phyloP scores from a whole-genome alignment of 2,113 vertebrate genomes.

The Myanophis thanlyinensis region DNA sequence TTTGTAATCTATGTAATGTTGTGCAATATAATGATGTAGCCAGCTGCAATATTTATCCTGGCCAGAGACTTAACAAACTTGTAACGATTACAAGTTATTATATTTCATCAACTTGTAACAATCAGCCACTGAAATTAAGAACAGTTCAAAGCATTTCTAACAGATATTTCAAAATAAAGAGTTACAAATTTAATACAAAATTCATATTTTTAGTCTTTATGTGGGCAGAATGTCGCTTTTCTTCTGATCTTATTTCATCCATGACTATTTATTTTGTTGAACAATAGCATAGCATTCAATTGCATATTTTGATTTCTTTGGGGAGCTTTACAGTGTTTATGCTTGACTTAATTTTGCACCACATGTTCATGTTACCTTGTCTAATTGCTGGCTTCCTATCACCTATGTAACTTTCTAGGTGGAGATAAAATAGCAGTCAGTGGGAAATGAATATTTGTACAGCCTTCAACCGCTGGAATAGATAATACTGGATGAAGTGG shows the following conservation, averaged over 20 bases:
- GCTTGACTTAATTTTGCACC: background rate
- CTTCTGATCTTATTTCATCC: background rate
- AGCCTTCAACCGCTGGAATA: background rate
- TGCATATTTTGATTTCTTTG: background rate
- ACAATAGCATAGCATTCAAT: background rate
- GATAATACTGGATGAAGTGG: background rate
- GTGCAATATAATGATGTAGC: background rate
- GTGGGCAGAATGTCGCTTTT: background rate
- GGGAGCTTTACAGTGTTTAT: background rate
- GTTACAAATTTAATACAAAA: background rate
- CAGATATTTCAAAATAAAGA: background rate
- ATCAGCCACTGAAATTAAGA: background rate
- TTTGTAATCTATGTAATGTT: background rate
- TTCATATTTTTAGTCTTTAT: background rate
- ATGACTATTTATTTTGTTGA: slow-evolving; percentile 1
- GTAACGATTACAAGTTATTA: background rate
- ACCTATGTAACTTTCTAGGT: background rate
- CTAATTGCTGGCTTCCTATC: background rate
- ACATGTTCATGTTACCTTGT: background rate
- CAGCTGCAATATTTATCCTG: background rate
- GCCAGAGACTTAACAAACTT: background rate
- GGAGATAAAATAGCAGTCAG: background rate
- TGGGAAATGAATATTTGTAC: background rate
- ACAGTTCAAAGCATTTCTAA: background rate
- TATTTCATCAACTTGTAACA: background rate